Evolutionary conservation across 2,888 invertebrate genomes (phyloP).

Genomic region (Cremastobaeus sp.): DNA sequence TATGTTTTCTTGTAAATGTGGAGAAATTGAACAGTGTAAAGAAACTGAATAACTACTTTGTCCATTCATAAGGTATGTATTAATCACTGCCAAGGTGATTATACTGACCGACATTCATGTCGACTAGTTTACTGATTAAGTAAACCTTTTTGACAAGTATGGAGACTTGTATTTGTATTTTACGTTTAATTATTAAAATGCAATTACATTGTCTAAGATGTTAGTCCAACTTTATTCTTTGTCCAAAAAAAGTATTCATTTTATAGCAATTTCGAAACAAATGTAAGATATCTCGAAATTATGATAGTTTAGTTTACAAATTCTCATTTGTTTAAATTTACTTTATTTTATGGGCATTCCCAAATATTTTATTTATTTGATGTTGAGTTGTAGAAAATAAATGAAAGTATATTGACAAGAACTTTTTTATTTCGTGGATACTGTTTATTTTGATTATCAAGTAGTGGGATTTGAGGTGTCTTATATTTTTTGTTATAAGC

Average conservation of each 20-base stretch:
- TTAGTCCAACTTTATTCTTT: slow-evolving; percentile 5
- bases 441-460: too few relatives aligned
- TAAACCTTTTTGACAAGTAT: slow-evolving; percentile 3
- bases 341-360: too few relatives aligned
- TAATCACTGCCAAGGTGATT: slow-evolving; percentile 10
- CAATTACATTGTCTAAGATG: neutral
- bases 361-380: too few relatives aligned
- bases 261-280: slow-evolving; percentile 13
- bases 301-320: neutral
- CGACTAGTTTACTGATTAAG: too few relatives aligned
- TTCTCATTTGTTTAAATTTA: too few relatives aligned
- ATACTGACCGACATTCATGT: too few relatives aligned
- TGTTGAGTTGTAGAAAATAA: too few relatives aligned
- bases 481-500: slow-evolving; percentile 13
- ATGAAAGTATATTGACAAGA: too few relatives aligned
- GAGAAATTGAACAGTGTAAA: slow-evolving; percentile 11
- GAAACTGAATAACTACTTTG: slow-evolving; percentile 17
- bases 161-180: slow-evolving; percentile 10
- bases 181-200: neutral
- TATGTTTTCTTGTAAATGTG: slow-evolving; percentile 35
- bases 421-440: slow-evolving; percentile 2
- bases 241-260: slow-evolving; percentile 6
- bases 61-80: slow-evolving; percentile 51
- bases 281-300: slow-evolving; percentile 9
- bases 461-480: slow-evolving; percentile 14